phyloP scores from a whole-genome alignment of 2,113 vertebrate species.

The Sprattus sprattus region DNA sequence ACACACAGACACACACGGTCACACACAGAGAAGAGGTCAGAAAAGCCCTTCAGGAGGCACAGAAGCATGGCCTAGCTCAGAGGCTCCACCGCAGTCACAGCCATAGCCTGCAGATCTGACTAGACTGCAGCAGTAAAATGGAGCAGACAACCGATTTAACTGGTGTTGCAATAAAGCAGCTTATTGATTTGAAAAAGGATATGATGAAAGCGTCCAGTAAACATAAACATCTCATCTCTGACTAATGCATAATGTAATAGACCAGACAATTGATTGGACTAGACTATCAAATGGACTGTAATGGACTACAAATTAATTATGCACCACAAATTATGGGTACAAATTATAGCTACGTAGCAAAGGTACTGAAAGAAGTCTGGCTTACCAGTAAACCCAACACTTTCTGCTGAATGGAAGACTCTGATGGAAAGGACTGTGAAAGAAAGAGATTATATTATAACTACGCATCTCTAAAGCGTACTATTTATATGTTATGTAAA shows the following conservation, averaged over 20 bases:
- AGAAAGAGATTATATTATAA: background rate
- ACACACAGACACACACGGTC: background rate
- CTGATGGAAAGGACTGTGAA: conserved; percentile 89
- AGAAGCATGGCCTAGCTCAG: background rate
- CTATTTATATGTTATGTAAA: background rate
- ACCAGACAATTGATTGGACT: background rate
- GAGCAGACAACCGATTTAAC: background rate
- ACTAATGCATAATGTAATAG: background rate
- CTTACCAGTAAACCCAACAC: conserved; percentile 97
- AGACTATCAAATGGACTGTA: background rate
- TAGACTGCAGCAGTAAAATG: background rate
- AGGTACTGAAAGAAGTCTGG: background rate
- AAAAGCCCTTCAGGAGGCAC: background rate
- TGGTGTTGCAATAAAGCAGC: background rate
- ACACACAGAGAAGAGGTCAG: background rate
- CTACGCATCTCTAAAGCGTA: background rate
- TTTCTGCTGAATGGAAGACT: conserved; percentile 98
- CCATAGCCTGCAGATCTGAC: background rate
- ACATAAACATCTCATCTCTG: background rate
- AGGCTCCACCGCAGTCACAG: background rate
- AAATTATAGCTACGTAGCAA: background rate
- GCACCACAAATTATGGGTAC: background rate
- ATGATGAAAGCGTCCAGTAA: background rate
- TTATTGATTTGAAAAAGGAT: background rate
- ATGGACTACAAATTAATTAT: too few species aligned